These are phyloP conservation scores for Selene dorsalis DNA, from an alignment of 2,797 vertebrate species.

Conservation along the genomic window DNA sequence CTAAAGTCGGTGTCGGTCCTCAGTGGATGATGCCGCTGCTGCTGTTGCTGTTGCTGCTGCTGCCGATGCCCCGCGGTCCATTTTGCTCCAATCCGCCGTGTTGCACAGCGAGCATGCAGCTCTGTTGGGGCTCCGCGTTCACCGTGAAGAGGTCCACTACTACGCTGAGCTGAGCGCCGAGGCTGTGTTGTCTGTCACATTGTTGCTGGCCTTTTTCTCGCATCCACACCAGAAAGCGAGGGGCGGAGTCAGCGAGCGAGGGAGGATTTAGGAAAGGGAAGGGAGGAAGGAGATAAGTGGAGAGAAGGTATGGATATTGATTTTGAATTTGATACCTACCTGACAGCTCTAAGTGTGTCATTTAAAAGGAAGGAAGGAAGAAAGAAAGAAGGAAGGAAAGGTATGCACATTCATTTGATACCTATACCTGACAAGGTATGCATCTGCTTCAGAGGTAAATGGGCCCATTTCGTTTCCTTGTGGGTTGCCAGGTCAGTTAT, in stretches of 20 bases:
- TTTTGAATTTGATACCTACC: background rate
- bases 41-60: constrained; percentile 36
- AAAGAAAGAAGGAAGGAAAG: background rate
- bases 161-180: constrained; percentile 37
- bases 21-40: constrained; percentile 49
- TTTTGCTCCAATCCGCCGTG: constrained; percentile 52
- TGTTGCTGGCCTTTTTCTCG: constrained; percentile 69
- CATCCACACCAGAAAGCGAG: constrained; percentile 57
- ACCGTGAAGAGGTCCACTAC: constrained; percentile 46
- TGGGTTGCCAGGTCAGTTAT: background rate
- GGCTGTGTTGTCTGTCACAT: constrained; percentile 73
- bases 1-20: constrained; percentile 62
- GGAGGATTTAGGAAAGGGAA: background rate
- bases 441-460: too few relatives aligned
- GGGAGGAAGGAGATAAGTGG: too few relatives aligned
- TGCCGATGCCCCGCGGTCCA: constrained; percentile 45
- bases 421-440: too few relatives aligned
- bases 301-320: too few relatives aligned
- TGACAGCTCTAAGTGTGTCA: background rate
- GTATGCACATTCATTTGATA: too few relatives aligned
- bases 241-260: constrained; percentile 67
- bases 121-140: constrained; percentile 43
- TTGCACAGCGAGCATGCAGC: constrained; percentile 53
- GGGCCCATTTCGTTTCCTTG: background rate
- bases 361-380: background rate